phyloP scores from a whole-genome alignment of 2,113 vertebrate species.

The Orcinus orca region DNA sequence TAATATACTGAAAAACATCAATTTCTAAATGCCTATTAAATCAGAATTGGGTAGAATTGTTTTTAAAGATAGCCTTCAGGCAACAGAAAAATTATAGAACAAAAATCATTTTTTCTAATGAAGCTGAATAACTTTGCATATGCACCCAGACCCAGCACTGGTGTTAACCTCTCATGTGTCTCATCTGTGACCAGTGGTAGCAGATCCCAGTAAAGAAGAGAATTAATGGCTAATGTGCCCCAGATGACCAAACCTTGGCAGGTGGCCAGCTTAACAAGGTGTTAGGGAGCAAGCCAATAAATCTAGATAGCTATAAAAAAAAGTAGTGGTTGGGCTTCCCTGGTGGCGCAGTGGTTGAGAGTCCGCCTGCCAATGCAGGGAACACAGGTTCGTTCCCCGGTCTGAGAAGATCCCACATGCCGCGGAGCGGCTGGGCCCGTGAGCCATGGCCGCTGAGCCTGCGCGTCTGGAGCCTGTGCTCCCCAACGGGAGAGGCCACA shows the following conservation, averaged over 20 bases:
- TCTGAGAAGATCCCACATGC: no score
- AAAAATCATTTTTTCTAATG: background rate
- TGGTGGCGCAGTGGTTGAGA: no score
- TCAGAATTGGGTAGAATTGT: background rate
- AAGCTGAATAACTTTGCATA: background rate
- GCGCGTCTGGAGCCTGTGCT: no score
- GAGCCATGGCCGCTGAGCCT: no score
- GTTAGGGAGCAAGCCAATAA: background rate
- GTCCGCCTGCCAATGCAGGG: no score
- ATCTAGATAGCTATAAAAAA: constrained; percentile 24
- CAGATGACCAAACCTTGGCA: constrained; percentile 25
- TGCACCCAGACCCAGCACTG: background rate
- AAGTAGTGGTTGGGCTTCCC: background rate
- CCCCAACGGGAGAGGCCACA: no score
- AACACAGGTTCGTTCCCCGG: no score
- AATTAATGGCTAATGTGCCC: constrained; percentile 14
- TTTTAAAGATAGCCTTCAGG: background rate
- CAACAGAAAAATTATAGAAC: background rate
- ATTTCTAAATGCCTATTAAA: background rate
- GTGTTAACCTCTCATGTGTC: background rate
- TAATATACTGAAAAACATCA: background rate
- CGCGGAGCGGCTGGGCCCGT: no score
- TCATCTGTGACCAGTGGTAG: background rate
- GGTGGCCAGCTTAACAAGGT: constrained; percentile 26
- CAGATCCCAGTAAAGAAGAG: background rate